Evolutionary conservation across 2,888 invertebrate genomes (phyloP), one percentile per base, ranked within the genome.

Genomic region (Sphaerophoria taeniata): DNA sequence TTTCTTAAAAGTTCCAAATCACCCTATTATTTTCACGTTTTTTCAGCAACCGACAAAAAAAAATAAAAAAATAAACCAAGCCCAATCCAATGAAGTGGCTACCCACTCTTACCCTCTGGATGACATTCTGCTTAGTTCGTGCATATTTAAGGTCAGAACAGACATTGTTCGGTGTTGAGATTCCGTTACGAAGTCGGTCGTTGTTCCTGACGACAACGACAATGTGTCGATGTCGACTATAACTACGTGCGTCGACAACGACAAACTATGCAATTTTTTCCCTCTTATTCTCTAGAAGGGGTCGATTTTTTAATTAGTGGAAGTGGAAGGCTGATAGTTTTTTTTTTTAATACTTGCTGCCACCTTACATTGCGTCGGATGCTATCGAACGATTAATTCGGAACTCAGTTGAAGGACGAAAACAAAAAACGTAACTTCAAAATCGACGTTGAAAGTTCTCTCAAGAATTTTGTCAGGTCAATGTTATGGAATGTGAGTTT

Each of bases 291-390:
- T 55, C 0, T 16, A 36, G 51, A 7, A 60, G 56, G 69, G 61
- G 65, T 71, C 12, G 74, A 69, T 75, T 80, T 84, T 84, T 84
- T 84, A 80, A 84, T 84, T 80, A 84, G 69, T 82, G 47, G 36
- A 72, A 80, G 43, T 82, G 53, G 36, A 72, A 80, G 43, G 69
- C 55, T 36, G 58, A 65, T 53, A 51, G 39, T 56, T 39, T 53
- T 11, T 45, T 51, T 67, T 45, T 67, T 0, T 43, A 12, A 4
- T 24, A 24, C 24, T 6, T 36, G 16, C 36, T 16, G 14, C 3
- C 4, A 6, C 12, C 12, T 34, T 3, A 53, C 55, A 14, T 11
- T 24, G 11, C 16, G 45, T 6, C 16, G 70, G 45, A 60, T 72
- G 12, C 71, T 76, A 76, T 80, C 61, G 75, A 76, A 75, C 72